A percentile compares a stretch with the other conserved stretches of the same genome.
Evolutionary conservation across 2,113 vertebrate species (phyloP).

Genomic region (Phocoena sinus): DNA sequence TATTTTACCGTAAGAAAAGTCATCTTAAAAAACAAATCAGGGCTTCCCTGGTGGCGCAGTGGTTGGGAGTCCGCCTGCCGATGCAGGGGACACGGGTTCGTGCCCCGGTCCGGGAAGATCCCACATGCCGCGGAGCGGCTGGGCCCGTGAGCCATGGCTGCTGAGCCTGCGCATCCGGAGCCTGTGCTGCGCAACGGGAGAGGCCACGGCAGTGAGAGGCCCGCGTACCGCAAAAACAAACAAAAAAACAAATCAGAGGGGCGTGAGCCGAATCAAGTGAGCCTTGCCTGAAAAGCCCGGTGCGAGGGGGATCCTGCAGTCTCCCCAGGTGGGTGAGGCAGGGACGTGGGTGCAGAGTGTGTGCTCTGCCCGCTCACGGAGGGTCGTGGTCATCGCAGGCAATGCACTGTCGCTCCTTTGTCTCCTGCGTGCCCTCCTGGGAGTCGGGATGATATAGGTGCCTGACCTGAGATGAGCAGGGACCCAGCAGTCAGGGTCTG

Average conservation of each 20-base stretch:
- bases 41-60: too few species aligned
- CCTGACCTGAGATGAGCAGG: neutral
- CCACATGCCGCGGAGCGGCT: too few species aligned
- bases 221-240: neutral
- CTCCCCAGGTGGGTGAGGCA: neutral
- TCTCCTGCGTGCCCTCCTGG: neutral
- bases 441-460: neutral
- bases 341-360: too few species aligned
- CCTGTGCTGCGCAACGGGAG: too few species aligned
- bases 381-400: neutral
- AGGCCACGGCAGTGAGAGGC: too few species aligned
- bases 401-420: fast-evolving
- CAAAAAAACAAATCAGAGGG: neutral
- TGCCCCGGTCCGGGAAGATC: too few species aligned
- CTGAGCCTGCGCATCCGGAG: too few species aligned
- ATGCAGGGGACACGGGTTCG: too few species aligned
- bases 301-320: neutral
- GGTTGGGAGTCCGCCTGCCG: too few species aligned
- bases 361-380: too few species aligned
- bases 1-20: neutral
- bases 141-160: too few species aligned
- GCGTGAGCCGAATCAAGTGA: neutral
- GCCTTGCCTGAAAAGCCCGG: too few species aligned
- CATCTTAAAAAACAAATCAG: neutral
- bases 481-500: neutral